Evolutionary conservation across 2,113 vertebrate species (phyloP).

Genomic region (Trachemys scripta): DNA sequence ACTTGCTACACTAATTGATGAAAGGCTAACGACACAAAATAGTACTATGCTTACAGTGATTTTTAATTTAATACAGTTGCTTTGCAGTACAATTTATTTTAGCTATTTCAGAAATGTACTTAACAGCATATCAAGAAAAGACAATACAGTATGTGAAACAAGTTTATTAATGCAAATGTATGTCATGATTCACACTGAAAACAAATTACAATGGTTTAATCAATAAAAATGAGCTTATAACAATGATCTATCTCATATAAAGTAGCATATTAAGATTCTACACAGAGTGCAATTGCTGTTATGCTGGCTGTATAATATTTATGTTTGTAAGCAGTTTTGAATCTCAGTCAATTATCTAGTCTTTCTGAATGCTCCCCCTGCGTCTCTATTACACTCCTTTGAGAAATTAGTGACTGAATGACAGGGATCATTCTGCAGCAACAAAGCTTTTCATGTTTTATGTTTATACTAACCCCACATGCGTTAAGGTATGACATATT

Average conservation of each 20-base stretch:
- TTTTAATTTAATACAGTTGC: slow-evolving; percentile 47
- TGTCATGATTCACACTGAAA: slow-evolving; percentile 43
- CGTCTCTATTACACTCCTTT: slow-evolving; percentile 21
- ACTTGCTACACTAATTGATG: not conserved
- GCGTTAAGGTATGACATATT: not conserved
- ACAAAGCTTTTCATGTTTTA: not conserved
- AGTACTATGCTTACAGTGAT: not conserved
- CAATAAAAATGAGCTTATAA: slow-evolving; percentile 38
- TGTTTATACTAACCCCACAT: not conserved
- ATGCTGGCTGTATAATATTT: slow-evolving; percentile 16
- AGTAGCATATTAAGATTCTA: slow-evolving; percentile 54
- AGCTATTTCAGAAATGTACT: slow-evolving; percentile 35
- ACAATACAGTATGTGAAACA: slow-evolving; percentile 23
- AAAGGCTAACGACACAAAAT: slow-evolving; percentile 21
- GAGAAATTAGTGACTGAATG: not conserved
- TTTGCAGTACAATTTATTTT: slow-evolving; percentile 9
- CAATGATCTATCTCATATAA: slow-evolving; percentile 33
- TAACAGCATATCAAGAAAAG: slow-evolving; percentile 33
- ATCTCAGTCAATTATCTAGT: slow-evolving; percentile 14
- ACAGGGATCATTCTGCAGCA: slow-evolving; percentile 4
- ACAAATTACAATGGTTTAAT: slow-evolving; percentile 40
- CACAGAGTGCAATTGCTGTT: slow-evolving; percentile 46
- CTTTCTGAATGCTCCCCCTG: not conserved
- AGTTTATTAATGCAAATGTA: slow-evolving; percentile 42
- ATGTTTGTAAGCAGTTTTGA: slow-evolving; percentile 44